Base-by-base conservation (phyloP, 2,888 invertebrate species). In the Pyrocoelia pectoralis region DNA sequence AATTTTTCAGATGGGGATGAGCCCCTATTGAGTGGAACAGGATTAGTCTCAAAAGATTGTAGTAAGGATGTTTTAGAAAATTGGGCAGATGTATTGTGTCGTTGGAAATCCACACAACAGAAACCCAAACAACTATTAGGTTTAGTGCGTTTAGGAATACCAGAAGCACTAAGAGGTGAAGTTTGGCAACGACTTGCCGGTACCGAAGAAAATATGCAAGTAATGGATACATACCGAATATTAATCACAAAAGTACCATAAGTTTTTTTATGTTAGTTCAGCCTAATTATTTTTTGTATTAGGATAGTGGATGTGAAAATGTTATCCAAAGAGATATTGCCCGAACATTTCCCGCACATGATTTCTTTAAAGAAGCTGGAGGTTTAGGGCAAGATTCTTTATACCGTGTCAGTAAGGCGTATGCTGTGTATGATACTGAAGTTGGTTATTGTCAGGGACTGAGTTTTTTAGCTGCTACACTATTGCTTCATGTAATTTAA, bases 401-500 rank as follows among this genome's bases (percentile, higher is more conserved):
- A 56, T 95, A 95, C 78, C 92, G 95, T 77, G 93, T 99, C 77
- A 97, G 96, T 78, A 94, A 97, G 80, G 98, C 98, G 0, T 99
- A 99, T 83, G 97, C 98, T 1, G 93, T 98, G 6, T 94, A 97
- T 80, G 99, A 99, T 80, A 90, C 91, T 62, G 99, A 99, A 84
- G 95, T 99, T 66, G 97, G 97, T 58, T 99, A 99, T 83, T 99
- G 98, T 80, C 99, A 99, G 83, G 99, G 99, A 4, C 87, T 98
- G 64, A 98, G 98, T 81, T 99, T 99, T 81, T 85, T 99, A 38
- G 97, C 97, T 33, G 99, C 99, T 66, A 96, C 98, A 54, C 84
- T 99, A 60, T 84, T 99, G 24, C 84, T 99, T 67, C 98, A 99
- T 80, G 98, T 98, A 81, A 88, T 91, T 87, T 10, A 6, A 49